These are phyloP conservation scores for Ctenodactylus gundi DNA, from an alignment of 2,113 vertebrate genomes.

Conservation along the genomic window DNA sequence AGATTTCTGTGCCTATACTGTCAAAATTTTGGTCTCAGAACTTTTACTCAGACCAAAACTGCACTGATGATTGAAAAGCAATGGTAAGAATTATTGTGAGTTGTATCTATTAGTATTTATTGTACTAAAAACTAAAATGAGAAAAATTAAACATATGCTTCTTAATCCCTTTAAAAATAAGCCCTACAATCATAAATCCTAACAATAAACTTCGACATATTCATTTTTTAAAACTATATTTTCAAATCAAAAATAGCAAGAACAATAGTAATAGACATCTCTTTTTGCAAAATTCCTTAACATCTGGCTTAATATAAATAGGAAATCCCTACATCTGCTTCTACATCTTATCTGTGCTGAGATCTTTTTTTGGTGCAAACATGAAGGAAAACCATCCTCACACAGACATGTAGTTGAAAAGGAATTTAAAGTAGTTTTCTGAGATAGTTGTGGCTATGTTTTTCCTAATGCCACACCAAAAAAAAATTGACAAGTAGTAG, in stretches of 20 bases:
- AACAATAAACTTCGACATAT: neutral
- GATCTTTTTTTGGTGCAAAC: neutral
- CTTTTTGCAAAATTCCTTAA: slow-evolving; percentile 18
- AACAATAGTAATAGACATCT: neutral
- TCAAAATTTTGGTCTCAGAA: neutral
- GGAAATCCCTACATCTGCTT: neutral
- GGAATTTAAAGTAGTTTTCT: neutral
- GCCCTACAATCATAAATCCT: too few species aligned
- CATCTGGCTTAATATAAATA: neutral
- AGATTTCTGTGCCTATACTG: neutral
- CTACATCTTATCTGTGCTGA: neutral
- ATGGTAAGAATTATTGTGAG: too few species aligned
- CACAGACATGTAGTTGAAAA: neutral
- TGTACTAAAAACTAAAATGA: neutral
- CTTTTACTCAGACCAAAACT: too few species aligned
- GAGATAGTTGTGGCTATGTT: neutral
- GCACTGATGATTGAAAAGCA: too few species aligned
- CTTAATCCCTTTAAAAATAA: neutral
- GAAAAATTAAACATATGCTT: neutral
- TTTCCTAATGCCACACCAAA: neutral
- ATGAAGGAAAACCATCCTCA: neutral
- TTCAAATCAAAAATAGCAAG: slow-evolving; percentile 7
- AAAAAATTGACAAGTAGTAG: neutral
- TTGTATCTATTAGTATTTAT: neutral
- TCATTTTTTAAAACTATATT: neutral